A percentile compares a stretch with the other conserved stretches of the same genome.
These are phyloP conservation scores for Tetheella fluctuosa DNA, from an alignment of 2,888 invertebrate species.

Conservation along the genomic window DNA sequence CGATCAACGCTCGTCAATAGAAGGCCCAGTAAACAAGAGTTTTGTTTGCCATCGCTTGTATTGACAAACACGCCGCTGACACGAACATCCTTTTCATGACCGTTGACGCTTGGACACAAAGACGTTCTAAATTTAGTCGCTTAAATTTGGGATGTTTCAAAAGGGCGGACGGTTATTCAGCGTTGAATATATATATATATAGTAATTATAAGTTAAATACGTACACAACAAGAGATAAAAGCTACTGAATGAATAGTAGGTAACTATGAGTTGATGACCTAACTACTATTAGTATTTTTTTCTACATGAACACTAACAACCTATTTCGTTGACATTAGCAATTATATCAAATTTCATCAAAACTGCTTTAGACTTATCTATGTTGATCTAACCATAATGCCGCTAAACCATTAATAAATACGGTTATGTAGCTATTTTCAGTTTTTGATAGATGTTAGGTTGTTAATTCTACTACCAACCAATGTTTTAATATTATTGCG, in stretches of 20 bases:
- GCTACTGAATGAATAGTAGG: not conserved
- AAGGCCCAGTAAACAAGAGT: constrained; percentile 37
- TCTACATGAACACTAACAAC: no score
- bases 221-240: not conserved
- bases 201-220: no score
- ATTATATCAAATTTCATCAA: no score
- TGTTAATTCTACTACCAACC: not conserved
- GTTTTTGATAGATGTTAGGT: not conserved
- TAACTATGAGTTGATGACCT: not conserved
- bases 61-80: constrained; percentile 54
- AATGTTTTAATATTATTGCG: constrained; percentile 29
- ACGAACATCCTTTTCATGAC: constrained; percentile 57
- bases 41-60: constrained; percentile 41
- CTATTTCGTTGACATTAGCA: no score
- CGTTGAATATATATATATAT: not conserved
- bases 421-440: no score
- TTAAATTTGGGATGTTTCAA: constrained; percentile 36
- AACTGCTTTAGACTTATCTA: no score
- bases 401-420: no score
- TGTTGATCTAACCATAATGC: no score
- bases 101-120: constrained; percentile 38
- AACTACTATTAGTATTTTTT: no score
- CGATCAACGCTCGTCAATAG: constrained; percentile 15
- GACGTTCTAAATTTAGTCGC: constrained; percentile 37
- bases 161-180: constrained; percentile 5